Percentiles rank a stretch among this genome's conserved stretches.
Conservation (phyloP, 2,888 invertebrate species). For the Pristionchus japonicus region DNA sequence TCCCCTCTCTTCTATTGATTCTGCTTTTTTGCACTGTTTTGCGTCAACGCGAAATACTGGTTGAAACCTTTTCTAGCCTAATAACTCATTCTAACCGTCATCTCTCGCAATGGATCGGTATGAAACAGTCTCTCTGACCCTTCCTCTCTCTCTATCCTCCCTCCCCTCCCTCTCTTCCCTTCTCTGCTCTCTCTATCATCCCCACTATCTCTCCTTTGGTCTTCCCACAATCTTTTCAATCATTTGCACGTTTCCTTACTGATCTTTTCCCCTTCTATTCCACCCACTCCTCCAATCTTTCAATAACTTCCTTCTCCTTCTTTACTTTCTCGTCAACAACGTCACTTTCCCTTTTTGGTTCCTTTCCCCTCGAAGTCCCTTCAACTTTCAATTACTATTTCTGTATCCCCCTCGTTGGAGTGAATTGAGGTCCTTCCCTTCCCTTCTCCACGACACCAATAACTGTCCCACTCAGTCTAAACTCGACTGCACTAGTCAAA, state of each 20-base stretch:
- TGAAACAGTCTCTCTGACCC: background rate
- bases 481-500: background rate
- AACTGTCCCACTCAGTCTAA: constrained; percentile 17
- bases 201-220: background rate
- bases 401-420: background rate
- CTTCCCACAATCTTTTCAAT: constrained; percentile 9
- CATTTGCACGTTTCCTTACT: background rate
- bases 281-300: background rate
- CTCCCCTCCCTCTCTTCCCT: background rate
- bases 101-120: constrained; percentile 31
- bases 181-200: constrained; percentile 7
- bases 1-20: constrained; percentile 18
- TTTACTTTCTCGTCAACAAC: background rate
- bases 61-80: background rate
- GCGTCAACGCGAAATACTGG: background rate
- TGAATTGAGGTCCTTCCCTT: background rate
- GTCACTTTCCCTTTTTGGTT: background rate
- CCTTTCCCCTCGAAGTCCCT: background rate
- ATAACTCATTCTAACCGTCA: constrained; percentile 6
- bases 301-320: background rate
- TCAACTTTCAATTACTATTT: background rate
- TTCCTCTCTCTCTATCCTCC: background rate
- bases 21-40: constrained; percentile 13
- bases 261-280: background rate
- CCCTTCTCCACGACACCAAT: background rate